These are phyloP conservation scores for Chaetura pelagica DNA, from an alignment of 2,113 vertebrate genomes.

Conservation along the genomic window DNA sequence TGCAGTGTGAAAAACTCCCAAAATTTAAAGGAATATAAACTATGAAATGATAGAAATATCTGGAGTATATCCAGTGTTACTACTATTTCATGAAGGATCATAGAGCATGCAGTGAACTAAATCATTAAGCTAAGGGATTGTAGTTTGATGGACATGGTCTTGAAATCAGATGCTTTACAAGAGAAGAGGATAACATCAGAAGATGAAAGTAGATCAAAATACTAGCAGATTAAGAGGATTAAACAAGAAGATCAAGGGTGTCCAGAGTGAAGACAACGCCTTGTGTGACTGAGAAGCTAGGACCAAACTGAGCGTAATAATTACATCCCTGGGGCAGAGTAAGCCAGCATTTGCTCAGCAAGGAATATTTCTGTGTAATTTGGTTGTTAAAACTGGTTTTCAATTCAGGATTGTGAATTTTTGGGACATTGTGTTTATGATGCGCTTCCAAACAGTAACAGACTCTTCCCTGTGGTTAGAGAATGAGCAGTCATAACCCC, in stretches of 20 bases:
- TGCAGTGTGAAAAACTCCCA: not conserved
- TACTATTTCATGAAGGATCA: not conserved
- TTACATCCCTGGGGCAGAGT: not conserved
- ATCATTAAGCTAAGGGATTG: not conserved
- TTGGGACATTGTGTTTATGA: not conserved
- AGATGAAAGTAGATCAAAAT: not conserved
- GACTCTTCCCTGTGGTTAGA: not conserved
- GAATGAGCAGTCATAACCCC: not conserved
- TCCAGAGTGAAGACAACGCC: not conserved
- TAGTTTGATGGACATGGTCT: not conserved
- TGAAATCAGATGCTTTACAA: not conserved
- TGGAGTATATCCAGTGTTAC: not conserved
- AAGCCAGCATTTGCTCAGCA: not conserved
- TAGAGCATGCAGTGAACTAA: not conserved
- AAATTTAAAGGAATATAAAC: not conserved
- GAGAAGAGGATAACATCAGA: not conserved
- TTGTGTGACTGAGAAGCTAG: not conserved
- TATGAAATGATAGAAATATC: not conserved
- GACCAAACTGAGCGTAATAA: not conserved
- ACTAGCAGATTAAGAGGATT: not conserved
- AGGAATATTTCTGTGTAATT: not conserved
- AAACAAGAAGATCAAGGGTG: not conserved
- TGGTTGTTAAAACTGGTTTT: not conserved
- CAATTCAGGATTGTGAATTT: not conserved
- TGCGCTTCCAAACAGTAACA: not conserved